Base-by-base conservation (phyloP, 2,888 invertebrate species). In the Hipparchia semele region DNA sequence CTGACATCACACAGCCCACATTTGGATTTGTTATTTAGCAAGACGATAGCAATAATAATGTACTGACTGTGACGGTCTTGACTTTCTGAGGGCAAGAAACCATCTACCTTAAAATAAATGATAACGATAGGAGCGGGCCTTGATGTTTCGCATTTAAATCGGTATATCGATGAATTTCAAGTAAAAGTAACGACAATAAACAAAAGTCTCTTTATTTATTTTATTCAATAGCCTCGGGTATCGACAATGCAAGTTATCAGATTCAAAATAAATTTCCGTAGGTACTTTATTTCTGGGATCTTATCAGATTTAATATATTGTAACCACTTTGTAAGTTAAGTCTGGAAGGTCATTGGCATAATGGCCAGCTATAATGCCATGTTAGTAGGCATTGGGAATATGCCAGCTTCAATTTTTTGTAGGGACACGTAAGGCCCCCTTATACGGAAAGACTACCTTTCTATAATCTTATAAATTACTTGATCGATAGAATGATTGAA, bases 321-420 rank as follows among this genome's bases (percentile, higher is more conserved):
- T 45, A 70, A 46, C 62, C 33, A 56, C 69, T 58, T 74, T 70
- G 66, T 61, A 62, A 49, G 70, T 70, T 73, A 75, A 72, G 56
- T 59, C 59, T 74, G 65, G 58, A 72, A 74, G 77, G 77, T 77
- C 73, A 75, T 73, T 75, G 77, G 74, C 77, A 73, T 74, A 71
- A 71, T 70, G 70, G 62, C 56, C 70, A 73, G 46, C 66, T 70
- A 72, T 69, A 67, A 68, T 68, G 73, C 72, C 67, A 73, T 73
- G 72, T 73, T 71, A 60, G 71, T 74, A 67, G 58, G 68, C 76
- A 71, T 76, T 77, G 77, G 76, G 75, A 73, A 75, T 73, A 77
- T 66, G 75, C 76, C 77, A 77, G 76, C 61, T 73, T 67, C 60
- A 72, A 73, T 77, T 77, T 77, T 77, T 77, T 77, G 74, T 73